Conservation (phyloP, 2,888 invertebrate genomes). For the Lepidonotus clava region DNA sequence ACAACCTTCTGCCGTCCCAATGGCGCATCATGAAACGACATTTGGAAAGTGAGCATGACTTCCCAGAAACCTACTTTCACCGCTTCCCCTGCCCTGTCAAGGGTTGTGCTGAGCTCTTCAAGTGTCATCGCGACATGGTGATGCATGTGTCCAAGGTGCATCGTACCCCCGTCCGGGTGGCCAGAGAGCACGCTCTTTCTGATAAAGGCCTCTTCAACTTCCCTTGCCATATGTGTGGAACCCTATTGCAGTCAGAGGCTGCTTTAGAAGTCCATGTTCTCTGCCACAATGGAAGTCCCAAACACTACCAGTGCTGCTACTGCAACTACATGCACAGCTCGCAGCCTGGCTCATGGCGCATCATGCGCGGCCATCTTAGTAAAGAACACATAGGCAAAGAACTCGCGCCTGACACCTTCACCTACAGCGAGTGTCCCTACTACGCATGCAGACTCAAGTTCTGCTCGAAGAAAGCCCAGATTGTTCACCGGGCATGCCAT, state of each 20-base stretch:
- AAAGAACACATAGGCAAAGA: conserved; percentile 34
- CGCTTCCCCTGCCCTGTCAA: conserved; percentile 46
- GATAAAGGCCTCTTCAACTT: conserved; percentile 47
- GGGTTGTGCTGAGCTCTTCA: conserved; percentile 42
- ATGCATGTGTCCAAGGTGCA: conserved; percentile 48
- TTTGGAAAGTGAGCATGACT: conserved; percentile 40
- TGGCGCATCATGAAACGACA: conserved; percentile 56
- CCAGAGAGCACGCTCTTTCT: not conserved
- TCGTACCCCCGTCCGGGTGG: not conserved
- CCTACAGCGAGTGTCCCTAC: conserved; percentile 46
- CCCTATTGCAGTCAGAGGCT: conserved; percentile 19
- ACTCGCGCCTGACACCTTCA: conserved; percentile 31
- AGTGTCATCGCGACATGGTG: conserved; percentile 24
- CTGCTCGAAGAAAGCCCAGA: conserved; percentile 45
- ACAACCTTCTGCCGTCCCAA: conserved; percentile 52
- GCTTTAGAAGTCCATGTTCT: conserved; percentile 43
- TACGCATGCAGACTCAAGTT: conserved; percentile 54
- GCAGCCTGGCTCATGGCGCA: conserved; percentile 58
- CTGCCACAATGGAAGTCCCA: conserved; percentile 52
- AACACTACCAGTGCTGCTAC: conserved; percentile 49
- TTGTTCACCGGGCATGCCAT: conserved; percentile 49
- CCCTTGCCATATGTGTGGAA: conserved; percentile 48
- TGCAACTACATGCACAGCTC: conserved; percentile 52
- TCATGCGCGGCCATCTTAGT: conserved; percentile 52
- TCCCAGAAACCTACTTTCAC: conserved; percentile 46